Evolutionary conservation across 2,113 vertebrate species (phyloP).

Genomic region (Aramus guarauna): DNA sequence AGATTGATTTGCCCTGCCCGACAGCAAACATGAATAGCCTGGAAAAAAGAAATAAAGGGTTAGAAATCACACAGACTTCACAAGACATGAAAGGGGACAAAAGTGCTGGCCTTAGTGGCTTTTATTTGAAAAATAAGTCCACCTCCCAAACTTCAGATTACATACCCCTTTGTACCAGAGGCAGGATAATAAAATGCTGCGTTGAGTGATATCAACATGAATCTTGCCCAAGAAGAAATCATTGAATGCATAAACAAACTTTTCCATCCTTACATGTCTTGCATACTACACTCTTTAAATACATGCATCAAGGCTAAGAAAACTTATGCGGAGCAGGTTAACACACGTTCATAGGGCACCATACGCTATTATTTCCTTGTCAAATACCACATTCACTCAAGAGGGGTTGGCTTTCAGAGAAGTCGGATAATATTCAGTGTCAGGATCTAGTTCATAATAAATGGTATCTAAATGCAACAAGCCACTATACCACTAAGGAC

Average conservation of each 20-base stretch:
- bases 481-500: neutral
- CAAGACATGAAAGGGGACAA: conserved; percentile 10
- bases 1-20: conserved; percentile 31
- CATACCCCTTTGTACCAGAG: conserved; percentile 13
- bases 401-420: neutral
- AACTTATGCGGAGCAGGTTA: neutral
- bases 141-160: neutral
- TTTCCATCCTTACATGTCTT: neutral
- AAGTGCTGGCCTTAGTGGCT: conserved; percentile 8
- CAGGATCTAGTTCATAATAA: conserved; percentile 10
- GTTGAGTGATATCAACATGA: neutral
- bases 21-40: conserved; percentile 50
- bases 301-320: neutral
- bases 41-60: conserved; percentile 10
- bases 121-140: conserved; percentile 17
- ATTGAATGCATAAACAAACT: neutral
- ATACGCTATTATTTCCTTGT: conserved; percentile 37
- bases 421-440: conserved; percentile 1
- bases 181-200: conserved; percentile 21
- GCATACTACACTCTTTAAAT: neutral
- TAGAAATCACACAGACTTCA: conserved; percentile 27
- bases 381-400: neutral
- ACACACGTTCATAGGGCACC: neutral
- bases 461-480: neutral
- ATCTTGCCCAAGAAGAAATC: conserved; percentile 6